These are phyloP conservation scores for Macrotrachela quadricornifera DNA, from an alignment of 1,140 invertebrate species.

Conservation along the genomic window DNA sequence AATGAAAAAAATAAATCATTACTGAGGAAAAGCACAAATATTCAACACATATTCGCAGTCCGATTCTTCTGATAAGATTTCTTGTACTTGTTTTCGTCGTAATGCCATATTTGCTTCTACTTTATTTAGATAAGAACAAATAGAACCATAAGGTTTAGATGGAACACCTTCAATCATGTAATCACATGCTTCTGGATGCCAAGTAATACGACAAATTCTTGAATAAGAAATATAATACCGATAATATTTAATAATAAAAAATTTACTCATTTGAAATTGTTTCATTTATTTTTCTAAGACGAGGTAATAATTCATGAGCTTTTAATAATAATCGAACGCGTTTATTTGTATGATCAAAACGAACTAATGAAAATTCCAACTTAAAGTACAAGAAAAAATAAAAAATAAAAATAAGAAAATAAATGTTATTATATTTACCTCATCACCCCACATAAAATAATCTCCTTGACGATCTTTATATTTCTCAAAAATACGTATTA, in stretches of 20 bases:
- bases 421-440: too few relatives aligned
- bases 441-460: constrained; percentile 81
- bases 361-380: constrained; percentile 82
- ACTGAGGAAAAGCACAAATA: constrained; percentile 72
- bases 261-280: constrained; percentile 9
- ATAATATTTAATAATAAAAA: background rate
- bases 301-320: constrained; percentile 51
- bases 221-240: too few relatives aligned
- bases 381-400: too few relatives aligned
- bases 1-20: too few relatives aligned
- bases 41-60: constrained; percentile 73
- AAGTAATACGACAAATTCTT: too few relatives aligned
- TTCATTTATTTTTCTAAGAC: constrained; percentile 58
- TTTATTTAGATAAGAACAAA: constrained; percentile 83
- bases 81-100: constrained; percentile 54
- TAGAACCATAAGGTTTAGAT: constrained; percentile 55
- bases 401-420: too few relatives aligned
- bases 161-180: constrained; percentile 99
- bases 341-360: constrained; percentile 69
- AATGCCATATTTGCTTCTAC: constrained; percentile 88
- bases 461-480: constrained; percentile 72
- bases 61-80: constrained; percentile 47
- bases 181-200: constrained; percentile 88
- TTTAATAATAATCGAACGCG: constrained; percentile 55
- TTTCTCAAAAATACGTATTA: constrained; percentile 69